A percentile compares a stretch with the other conserved stretches of the same genome.
Conservation (phyloP, 2,113 vertebrate species). For the Monopterus albus region DNA sequence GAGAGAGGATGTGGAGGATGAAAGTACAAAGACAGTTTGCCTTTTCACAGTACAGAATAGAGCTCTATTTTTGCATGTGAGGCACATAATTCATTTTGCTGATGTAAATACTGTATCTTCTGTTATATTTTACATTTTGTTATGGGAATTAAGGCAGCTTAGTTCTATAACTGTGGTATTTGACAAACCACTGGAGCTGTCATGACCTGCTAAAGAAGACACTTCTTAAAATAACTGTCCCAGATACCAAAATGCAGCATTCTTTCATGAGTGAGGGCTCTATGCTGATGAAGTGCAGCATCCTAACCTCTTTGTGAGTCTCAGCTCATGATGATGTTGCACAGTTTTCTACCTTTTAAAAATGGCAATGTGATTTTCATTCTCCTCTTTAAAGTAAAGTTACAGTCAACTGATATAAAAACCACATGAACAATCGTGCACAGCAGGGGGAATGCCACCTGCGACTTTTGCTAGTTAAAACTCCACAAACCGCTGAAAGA, state of each 20-base stretch:
- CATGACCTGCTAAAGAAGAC: slow-evolving; percentile 63
- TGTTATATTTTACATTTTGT: background rate
- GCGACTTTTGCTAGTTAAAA: slow-evolving; percentile 10
- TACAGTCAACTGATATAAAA: background rate
- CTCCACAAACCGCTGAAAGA: slow-evolving; percentile 14
- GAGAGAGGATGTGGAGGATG: background rate
- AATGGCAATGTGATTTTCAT: background rate
- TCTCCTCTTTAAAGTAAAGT: background rate
- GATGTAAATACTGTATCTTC: slow-evolving; percentile 4
- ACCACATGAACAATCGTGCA: slow-evolving; percentile 16
- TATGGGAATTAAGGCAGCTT: background rate
- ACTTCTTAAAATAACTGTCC: slow-evolving; percentile 73
- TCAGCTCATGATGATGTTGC: slow-evolving; percentile 13
- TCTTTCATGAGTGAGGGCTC: slow-evolving; percentile 51
- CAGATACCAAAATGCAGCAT: slow-evolving; percentile 66
- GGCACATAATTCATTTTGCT: background rate
- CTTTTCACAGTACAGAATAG: background rate
- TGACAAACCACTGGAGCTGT: slow-evolving; percentile 54
- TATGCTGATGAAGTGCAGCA: slow-evolving; percentile 35
- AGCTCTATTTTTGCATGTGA: background rate
- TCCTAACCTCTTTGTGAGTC: slow-evolving; percentile 15
- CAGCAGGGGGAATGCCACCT: slow-evolving; percentile 7
- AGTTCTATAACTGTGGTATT: slow-evolving; percentile 20
- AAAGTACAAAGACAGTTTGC: slow-evolving; percentile 1
- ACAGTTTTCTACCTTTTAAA: slow-evolving; percentile 9